Percentiles rank a stretch among this genome's conserved stretches.
These are phyloP conservation scores for Polylopha cassiicola DNA, from an alignment of 2,888 invertebrate genomes.

Conservation along the genomic window DNA sequence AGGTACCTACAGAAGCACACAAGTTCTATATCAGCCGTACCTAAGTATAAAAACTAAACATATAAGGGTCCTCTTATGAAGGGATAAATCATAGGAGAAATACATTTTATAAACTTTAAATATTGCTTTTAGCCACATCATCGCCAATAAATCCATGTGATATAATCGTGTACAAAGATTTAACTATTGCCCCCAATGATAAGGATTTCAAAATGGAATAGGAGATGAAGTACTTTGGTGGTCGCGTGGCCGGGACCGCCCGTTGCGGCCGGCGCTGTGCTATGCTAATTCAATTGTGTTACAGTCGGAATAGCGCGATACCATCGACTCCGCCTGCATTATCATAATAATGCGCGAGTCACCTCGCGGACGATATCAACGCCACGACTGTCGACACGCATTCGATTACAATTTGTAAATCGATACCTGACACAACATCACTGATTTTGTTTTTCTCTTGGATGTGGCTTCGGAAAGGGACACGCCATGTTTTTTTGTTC, in stretches of 20 bases:
- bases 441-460: too few relatives aligned
- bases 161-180: constrained; percentile 15
- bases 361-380: constrained; percentile 47
- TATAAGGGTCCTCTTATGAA: too few relatives aligned
- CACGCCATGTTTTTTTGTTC: too few relatives aligned
- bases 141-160: constrained; percentile 6
- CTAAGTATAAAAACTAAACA: too few relatives aligned
- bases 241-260: constrained; percentile 73
- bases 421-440: constrained; percentile 27
- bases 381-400: constrained; percentile 53
- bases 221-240: constrained; percentile 44
- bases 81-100: too few relatives aligned
- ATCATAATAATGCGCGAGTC: constrained; percentile 75
- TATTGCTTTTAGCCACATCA: constrained; percentile 7
- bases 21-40: too few relatives aligned
- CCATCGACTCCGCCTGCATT: constrained; percentile 66
- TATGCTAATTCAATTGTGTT: constrained; percentile 77
- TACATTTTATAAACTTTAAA: too few relatives aligned
- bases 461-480: too few relatives aligned
- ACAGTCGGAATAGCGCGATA: constrained; percentile 61
- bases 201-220: constrained; percentile 38
- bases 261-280: constrained; percentile 57
- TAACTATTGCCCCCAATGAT: constrained; percentile 24
- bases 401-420: constrained; percentile 31
- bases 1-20: too few relatives aligned